phyloP scores from a whole-genome alignment of 2,888 invertebrate genomes.

The Eustalomyia histrio region DNA sequence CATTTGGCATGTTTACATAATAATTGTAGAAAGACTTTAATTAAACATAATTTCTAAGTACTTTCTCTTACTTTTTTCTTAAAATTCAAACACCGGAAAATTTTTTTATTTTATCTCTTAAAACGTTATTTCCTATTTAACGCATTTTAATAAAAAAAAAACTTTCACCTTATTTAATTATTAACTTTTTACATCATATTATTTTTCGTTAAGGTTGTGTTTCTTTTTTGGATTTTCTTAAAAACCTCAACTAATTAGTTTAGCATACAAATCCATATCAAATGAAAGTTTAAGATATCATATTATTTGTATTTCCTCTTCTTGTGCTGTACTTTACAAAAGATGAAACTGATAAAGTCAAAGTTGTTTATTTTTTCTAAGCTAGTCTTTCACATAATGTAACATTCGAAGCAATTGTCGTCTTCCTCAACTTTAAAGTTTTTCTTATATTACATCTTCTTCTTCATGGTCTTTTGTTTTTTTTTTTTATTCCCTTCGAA shows the following conservation, averaged over 20 bases:
- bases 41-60: neutral
- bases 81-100: slow-evolving; percentile 43
- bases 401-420: slow-evolving; percentile 22
- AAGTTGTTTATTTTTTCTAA: neutral
- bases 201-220: slow-evolving; percentile 15
- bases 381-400: neutral
- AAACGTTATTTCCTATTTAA: slow-evolving; percentile 23
- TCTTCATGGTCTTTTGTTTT: neutral
- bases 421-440: neutral
- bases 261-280: slow-evolving; percentile 34
- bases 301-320: slow-evolving; percentile 46
- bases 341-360: neutral
- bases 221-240: slow-evolving; percentile 22
- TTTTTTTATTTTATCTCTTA: slow-evolving; percentile 9
- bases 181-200: neutral
- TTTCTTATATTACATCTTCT: neutral
- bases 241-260: slow-evolving; percentile 51
- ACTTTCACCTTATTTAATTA: slow-evolving; percentile 50
- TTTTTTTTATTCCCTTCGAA: slow-evolving; percentile 17
- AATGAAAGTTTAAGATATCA: slow-evolving; percentile 43
- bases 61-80: neutral
- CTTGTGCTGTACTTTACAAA: neutral
- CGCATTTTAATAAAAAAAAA: slow-evolving; percentile 17
- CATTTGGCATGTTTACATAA: no score
- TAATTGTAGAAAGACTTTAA: no score